Evolutionary conservation across 1,140 invertebrate genomes (phyloP), one percentile per base, ranked within the genome.

Genomic region (Aphaenogaster rudis): DNA sequence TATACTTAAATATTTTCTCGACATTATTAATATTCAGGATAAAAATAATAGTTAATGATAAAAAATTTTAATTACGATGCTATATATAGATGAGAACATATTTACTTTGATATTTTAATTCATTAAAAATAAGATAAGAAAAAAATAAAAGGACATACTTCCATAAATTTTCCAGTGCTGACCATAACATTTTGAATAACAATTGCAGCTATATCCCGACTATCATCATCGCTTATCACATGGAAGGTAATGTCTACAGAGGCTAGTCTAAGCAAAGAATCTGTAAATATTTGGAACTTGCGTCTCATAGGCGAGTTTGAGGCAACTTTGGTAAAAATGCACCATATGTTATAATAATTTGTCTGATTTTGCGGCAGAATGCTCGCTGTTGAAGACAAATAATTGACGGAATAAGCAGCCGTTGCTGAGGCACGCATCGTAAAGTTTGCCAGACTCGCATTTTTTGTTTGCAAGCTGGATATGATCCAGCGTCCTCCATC

Each of bases 171-270:
- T 86, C 92, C 93, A 36, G 93, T 93, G 5, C 88, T 91, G 57
- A 61, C 94, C 85, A 93, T 95, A 71, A 93, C 95, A 79, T 94
- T 94, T 87, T 92, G 94, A 61, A 97, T 89, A 21, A 97, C 95
- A 33, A 96, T 93, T 63, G 96, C 92, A n/a, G 97, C 97, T 67
- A 97, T 96, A 4, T 92, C 72, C 91, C 96, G 95, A 93, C 97
- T 98, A 7, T 95, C 94, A 3, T 95, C 93, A 92, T 98, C 98
- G 1, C 96, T 97, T 71, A 98, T 97, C 2, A 98, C 96, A 92
- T 98, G 96, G 36, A 98, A 95, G 57, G 96, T 95, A 59, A 98
- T 91, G 61, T 96, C 95, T 5, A 96, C 95, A 28, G 95, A 92
- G 2, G 96, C 91, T 57, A 95, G 88, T 64, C 91, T 95, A 2